These are phyloP conservation scores for Callipepla californica DNA, from an alignment of 2,113 vertebrate species.

Conservation along the genomic window DNA sequence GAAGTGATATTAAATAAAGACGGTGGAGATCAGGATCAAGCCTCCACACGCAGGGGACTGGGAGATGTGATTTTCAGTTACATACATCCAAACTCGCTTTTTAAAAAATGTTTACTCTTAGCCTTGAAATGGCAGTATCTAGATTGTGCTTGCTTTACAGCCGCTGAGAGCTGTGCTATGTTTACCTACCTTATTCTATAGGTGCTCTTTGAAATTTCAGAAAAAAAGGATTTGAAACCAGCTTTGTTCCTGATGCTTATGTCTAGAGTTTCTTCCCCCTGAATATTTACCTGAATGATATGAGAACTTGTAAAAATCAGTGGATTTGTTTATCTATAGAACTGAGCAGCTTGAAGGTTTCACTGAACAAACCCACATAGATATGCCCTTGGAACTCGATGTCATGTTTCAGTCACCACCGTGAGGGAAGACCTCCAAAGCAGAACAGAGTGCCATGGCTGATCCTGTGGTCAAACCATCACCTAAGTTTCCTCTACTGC, in stretches of 20 bases:
- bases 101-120: neutral
- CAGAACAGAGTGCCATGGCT: neutral
- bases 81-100: neutral
- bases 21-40: neutral
- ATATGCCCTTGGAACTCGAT: neutral
- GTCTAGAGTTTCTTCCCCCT: neutral
- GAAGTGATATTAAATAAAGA: slow-evolving; percentile 16
- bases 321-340: neutral
- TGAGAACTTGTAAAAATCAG: neutral
- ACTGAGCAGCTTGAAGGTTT: neutral
- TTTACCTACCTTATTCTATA: neutral
- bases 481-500: neutral
- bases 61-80: neutral
- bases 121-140: neutral
- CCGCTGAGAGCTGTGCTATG: neutral
- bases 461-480: neutral
- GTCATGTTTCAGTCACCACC: neutral
- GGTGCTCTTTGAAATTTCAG: neutral
- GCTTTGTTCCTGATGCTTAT: neutral
- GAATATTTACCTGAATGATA: neutral
- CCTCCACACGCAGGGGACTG: neutral
- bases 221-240: neutral
- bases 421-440: neutral
- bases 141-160: neutral
- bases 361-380: neutral